Evolutionary conservation across 2,888 invertebrate species (phyloP).

Genomic region (Acleris literana): DNA sequence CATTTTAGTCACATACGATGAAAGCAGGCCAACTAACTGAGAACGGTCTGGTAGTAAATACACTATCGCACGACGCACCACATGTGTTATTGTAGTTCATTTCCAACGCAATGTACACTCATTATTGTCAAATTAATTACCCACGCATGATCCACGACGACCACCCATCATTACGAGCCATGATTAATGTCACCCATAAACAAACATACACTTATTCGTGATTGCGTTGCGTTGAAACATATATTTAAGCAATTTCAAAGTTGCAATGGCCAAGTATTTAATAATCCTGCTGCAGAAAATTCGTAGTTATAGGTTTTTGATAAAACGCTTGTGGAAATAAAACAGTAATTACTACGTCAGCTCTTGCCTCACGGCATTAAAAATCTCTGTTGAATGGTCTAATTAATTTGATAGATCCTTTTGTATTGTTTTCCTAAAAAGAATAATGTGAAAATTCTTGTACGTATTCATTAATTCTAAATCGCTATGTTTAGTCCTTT

Average conservation of each 20-base stretch:
- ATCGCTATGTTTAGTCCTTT: no score
- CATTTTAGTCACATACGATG: no score
- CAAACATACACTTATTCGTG: constrained; percentile 3
- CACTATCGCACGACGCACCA: constrained; percentile 11
- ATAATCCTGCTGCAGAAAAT: neutral
- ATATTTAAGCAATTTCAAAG: constrained; percentile 4
- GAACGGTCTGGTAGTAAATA: neutral
- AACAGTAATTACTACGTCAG: no score
- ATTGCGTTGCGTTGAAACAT: neutral
- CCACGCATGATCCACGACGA: constrained; percentile 41
- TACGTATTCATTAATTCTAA: no score
- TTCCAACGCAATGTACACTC: constrained; percentile 46
- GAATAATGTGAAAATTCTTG: no score
- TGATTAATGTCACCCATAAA: constrained; percentile 31
- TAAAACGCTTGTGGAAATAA: no score
- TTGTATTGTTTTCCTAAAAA: no score
- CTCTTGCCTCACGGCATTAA: no score
- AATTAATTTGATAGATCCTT: no score
- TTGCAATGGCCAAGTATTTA: constrained; percentile 8
- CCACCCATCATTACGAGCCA: constrained; percentile 32
- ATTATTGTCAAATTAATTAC: constrained; percentile 60
- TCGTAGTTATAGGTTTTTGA: no score
- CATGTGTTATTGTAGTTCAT: constrained; percentile 45
- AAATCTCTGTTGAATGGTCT: no score
- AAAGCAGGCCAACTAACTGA: neutral